These are phyloP conservation scores for Pinctada fucata DNA, from an alignment of 2,888 invertebrate genomes.

Conservation along the genomic window DNA sequence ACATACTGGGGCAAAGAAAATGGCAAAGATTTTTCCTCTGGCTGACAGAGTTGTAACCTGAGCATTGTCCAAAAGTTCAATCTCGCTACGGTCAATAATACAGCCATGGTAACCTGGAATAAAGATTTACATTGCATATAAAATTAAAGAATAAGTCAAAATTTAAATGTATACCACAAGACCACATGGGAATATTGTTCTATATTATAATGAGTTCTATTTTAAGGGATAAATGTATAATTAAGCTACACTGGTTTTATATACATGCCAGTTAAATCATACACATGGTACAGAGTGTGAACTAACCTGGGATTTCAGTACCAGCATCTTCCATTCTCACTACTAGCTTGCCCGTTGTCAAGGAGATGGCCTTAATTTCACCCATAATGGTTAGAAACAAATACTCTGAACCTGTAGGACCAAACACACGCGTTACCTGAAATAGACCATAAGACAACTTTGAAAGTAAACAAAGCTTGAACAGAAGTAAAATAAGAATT, in stretches of 20 bases:
- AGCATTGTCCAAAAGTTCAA: slow-evolving; percentile 47
- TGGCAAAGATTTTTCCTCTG: slow-evolving; percentile 55
- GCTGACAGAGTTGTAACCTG: slow-evolving; percentile 55
- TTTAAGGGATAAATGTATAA: too few species aligned
- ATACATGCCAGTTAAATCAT: too few species aligned
- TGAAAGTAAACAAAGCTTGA: too few species aligned
- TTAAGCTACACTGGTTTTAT: too few species aligned
- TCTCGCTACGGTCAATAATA: slow-evolving; percentile 46
- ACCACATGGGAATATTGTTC: too few species aligned
- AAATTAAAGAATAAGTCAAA: too few species aligned
- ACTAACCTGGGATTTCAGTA: background rate
- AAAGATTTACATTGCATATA: too few species aligned
- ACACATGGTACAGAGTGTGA: too few species aligned
- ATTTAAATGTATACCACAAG: too few species aligned
- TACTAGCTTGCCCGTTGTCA: slow-evolving; percentile 63
- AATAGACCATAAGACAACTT: background rate
- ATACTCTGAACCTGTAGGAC: slow-evolving; percentile 67
- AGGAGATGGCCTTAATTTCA: slow-evolving; percentile 56
- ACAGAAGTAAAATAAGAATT: too few species aligned
- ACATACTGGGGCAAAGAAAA: slow-evolving; percentile 57
- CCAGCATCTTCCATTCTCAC: slow-evolving; percentile 47
- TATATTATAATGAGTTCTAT: too few species aligned
- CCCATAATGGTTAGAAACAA: slow-evolving; percentile 63
- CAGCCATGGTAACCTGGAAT: slow-evolving; percentile 54
- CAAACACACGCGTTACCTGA: slow-evolving; percentile 60